phyloP scores from a whole-genome alignment of 2,113 vertebrate genomes.

The Paratilapia polleni region DNA sequence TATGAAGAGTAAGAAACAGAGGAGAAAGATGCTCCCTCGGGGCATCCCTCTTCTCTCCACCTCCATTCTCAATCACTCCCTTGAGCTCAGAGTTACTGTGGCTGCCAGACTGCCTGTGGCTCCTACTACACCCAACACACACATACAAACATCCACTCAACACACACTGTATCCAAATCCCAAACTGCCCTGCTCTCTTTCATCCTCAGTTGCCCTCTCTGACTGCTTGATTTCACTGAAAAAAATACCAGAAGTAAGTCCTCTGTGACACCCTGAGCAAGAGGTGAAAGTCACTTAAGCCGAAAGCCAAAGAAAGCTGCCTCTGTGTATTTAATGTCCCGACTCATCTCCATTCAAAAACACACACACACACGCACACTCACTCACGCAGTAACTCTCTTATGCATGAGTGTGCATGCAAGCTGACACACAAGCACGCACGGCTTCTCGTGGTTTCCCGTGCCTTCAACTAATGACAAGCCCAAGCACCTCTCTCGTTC shows the following conservation, averaged over 20 bases:
- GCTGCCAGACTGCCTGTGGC: slow-evolving; percentile 60
- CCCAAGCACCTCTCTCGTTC: slow-evolving; percentile 79
- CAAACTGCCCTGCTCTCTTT: slow-evolving; percentile 9
- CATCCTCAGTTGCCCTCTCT: slow-evolving; percentile 29
- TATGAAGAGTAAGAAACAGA: slow-evolving; percentile 18
- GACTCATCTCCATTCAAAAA: slow-evolving; percentile 57
- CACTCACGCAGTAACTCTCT: slow-evolving; percentile 15
- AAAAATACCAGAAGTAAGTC: slow-evolving; percentile 58
- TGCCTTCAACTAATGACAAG: slow-evolving; percentile 70
- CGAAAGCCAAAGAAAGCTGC: slow-evolving; percentile 67
- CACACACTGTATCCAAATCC: slow-evolving; percentile 25
- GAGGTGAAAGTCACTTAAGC: slow-evolving; percentile 68
- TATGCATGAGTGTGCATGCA: slow-evolving; percentile 30
- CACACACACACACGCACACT: slow-evolving; percentile 27
- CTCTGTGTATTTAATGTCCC: slow-evolving; percentile 53
- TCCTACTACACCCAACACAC: slow-evolving; percentile 33
- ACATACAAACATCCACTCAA: slow-evolving; percentile 11
- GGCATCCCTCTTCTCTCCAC: slow-evolving; percentile 69
- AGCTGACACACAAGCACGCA: background rate
- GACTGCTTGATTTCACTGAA: slow-evolving; percentile 52
- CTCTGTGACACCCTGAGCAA: slow-evolving; percentile 50
- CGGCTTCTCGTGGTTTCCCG: slow-evolving; percentile 51
- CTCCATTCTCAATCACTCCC: slow-evolving; percentile 65
- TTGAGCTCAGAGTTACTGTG: slow-evolving; percentile 56
- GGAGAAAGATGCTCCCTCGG: slow-evolving; percentile 53